A percentile compares a stretch with the other conserved stretches of the same genome.
These are phyloP conservation scores for Acromyrmex charruanus DNA, from an alignment of 1,140 invertebrate species.

Conservation along the genomic window DNA sequence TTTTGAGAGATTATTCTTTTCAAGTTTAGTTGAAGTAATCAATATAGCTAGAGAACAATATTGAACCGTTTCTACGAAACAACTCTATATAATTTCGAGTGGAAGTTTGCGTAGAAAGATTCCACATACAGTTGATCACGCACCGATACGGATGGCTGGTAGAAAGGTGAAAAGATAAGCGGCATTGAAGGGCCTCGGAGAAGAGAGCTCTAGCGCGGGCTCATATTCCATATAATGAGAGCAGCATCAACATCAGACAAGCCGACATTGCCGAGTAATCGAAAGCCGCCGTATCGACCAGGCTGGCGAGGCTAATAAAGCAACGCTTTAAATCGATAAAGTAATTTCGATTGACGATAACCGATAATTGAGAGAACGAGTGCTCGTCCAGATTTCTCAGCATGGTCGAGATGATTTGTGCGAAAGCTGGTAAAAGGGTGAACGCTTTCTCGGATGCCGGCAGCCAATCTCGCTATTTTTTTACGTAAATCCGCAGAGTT, in stretches of 20 bases:
- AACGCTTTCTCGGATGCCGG: constrained; percentile 14
- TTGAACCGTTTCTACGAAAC: not conserved
- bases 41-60: not conserved
- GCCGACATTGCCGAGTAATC: constrained; percentile 82
- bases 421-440: constrained; percentile 37
- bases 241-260: constrained; percentile 79
- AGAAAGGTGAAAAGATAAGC: constrained; percentile 57
- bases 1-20: not conserved
- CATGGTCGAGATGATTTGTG: constrained; percentile 18
- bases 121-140: not conserved
- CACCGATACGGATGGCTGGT: constrained; percentile 41
- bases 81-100: not conserved
- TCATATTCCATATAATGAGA: constrained; percentile 84
- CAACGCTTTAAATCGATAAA: constrained; percentile 64
- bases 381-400: constrained; percentile 42
- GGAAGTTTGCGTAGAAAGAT: constrained; percentile 61
- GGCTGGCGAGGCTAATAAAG: constrained; percentile 58
- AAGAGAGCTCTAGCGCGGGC: constrained; percentile 79
- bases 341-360: constrained; percentile 60
- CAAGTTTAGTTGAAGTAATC: not conserved
- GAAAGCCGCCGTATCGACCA: constrained; percentile 77
- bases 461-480: not conserved
- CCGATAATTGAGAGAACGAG: constrained; percentile 65
- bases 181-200: constrained; percentile 16
- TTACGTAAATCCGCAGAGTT: not conserved